Percentiles rank a stretch among this genome's conserved stretches.
Evolutionary conservation across 2,113 vertebrate genomes (phyloP).

Genomic region (Cebidichthys violaceus): DNA sequence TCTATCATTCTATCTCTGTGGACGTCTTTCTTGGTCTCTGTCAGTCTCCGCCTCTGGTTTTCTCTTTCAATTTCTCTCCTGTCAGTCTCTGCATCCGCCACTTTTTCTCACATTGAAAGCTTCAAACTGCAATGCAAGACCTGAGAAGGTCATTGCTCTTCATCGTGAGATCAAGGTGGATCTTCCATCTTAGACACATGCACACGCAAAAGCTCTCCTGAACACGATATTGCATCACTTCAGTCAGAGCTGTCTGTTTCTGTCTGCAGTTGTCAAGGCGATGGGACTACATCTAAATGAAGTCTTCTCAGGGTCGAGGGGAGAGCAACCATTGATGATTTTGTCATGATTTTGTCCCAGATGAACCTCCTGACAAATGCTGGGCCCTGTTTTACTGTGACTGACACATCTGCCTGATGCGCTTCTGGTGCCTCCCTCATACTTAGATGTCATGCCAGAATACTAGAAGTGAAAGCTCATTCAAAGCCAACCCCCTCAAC

Average conservation of each 20-base stretch:
- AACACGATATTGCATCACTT: conserved; percentile 43
- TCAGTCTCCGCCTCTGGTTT: conserved; percentile 25
- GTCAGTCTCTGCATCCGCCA: conserved; percentile 38
- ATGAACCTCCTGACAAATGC: conserved; percentile 22
- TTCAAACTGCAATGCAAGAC: conserved; percentile 36
- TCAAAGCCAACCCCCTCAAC: conserved; percentile 29
- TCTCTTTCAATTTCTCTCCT: conserved; percentile 26
- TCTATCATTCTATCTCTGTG: conserved; percentile 44
- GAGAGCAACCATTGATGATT: conserved; percentile 50
- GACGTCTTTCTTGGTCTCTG: conserved; percentile 22
- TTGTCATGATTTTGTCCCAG: conserved; percentile 45
- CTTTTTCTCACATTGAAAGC: conserved; percentile 39
- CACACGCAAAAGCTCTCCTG: not conserved
- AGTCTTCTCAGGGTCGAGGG: conserved; percentile 30
- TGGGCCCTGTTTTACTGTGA: conserved; percentile 19
- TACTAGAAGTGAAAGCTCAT: conserved; percentile 37
- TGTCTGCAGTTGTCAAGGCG: not conserved
- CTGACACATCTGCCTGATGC: conserved; percentile 37
- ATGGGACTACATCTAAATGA: conserved; percentile 25
- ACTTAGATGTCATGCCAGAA: conserved; percentile 19
- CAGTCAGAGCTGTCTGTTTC: conserved; percentile 12
- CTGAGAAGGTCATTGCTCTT: conserved; percentile 29
- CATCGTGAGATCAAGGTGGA: conserved; percentile 46
- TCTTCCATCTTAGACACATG: conserved; percentile 22
- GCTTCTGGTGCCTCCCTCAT: conserved; percentile 9